Evolutionary conservation across 2,113 vertebrate genomes (phyloP).

Genomic region (Cephalopholis sonnerati): DNA sequence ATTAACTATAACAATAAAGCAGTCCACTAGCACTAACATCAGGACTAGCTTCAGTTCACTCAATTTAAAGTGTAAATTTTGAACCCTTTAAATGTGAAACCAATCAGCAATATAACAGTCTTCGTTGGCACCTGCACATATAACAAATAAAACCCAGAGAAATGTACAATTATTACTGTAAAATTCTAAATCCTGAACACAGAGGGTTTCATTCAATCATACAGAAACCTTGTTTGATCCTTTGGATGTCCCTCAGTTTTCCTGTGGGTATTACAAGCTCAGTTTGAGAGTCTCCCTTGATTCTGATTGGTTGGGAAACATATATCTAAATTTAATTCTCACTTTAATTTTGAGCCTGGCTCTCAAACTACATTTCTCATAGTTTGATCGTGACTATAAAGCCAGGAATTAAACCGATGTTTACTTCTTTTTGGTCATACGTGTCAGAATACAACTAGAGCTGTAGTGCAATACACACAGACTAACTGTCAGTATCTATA

Average conservation of each 20-base stretch:
- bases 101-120: slow-evolving; percentile 1
- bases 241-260: not conserved
- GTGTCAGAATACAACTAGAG: not conserved
- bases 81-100: not conserved
- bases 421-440: not conserved
- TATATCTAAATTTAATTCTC: not conserved
- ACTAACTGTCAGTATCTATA: not conserved
- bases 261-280: not conserved
- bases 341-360: not conserved
- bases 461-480: slow-evolving; percentile 14
- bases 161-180: not conserved
- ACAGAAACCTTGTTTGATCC: not conserved
- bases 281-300: not conserved
- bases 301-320: not conserved
- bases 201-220: slow-evolving; percentile 15
- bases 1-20: slow-evolving; percentile 16
- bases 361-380: not conserved
- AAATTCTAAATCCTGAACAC: slow-evolving; percentile 8
- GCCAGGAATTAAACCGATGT: not conserved
- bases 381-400: not conserved
- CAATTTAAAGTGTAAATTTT: not conserved
- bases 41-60: not conserved
- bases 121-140: slow-evolving; percentile 9
- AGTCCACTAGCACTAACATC: not conserved
- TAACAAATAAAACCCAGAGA: no score